Base-by-base conservation (phyloP, 2,113 vertebrate species). In the Mungos mungo region DNA sequence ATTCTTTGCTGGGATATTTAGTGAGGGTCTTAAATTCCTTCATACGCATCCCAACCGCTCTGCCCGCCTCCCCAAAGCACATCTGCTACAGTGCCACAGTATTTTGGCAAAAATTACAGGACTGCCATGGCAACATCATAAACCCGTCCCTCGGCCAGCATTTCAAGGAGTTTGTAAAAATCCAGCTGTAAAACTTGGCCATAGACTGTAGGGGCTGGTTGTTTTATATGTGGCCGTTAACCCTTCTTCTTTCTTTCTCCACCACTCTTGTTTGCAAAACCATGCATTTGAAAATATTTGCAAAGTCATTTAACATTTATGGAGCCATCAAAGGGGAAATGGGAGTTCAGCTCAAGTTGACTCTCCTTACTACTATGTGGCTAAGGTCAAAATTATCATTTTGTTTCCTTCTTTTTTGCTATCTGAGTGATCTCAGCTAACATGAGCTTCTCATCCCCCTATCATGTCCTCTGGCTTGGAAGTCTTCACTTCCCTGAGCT, bases 121-220 rank as follows among this genome's bases (percentile, higher is more conserved):
- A 93, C 90, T 94, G 76, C 85, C 93, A 97, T 96, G 94, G 97
- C n/a, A 96, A 98, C 90, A 65, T 60, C 77, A 65, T 97, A 97
- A 97, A 94, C 77, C 80, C 0, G 0, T 65, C 83, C 87, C 65
- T 96, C 12, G 3, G 66, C 47, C 88, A 94, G 2, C 76, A 89
- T 81, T 95, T 96, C 25, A 80, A 96, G 88, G 60, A 94, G 84
- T 96, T 97, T 96, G 86, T 97, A 96, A 97, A 96, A 97, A 79
- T 86, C 88, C 94, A 97, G 97, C 98, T 97, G 88, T 96, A 94
- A 90, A 97, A 97, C 33, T 91, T 93, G 86, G 96, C 97, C 77
- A 66, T 66, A 7, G 11, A 50, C 89, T 93, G 45, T 69, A 25
- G 60, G 19, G 95, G 68, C 86, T 31, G 85, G 68, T 81, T 83